These are phyloP conservation scores for Cephus cinctus DNA, from an alignment of 1,140 invertebrate species.

Conservation along the genomic window DNA sequence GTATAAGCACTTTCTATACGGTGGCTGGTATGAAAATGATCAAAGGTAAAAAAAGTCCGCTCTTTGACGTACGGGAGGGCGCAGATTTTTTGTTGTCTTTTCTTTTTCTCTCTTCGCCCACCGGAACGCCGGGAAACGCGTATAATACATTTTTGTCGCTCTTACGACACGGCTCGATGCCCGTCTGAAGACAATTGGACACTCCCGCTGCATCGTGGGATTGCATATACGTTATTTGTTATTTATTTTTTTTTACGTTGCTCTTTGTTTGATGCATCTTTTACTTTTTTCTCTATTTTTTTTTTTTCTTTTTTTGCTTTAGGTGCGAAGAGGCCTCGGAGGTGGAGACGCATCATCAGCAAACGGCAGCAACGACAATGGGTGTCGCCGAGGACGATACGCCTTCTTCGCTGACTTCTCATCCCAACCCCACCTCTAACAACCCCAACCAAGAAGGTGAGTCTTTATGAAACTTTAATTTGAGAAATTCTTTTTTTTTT, in stretches of 20 bases:
- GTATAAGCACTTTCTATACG: conserved; percentile 20
- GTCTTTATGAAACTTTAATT: background rate
- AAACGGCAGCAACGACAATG: conserved; percentile 45
- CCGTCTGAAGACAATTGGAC: too few relatives aligned
- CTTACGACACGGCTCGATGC: too few relatives aligned
- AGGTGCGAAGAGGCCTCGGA: conserved; percentile 52
- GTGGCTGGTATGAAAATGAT: conserved; percentile 11
- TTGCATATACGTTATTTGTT: background rate
- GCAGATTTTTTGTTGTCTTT: background rate
- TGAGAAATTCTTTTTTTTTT: conserved; percentile 1
- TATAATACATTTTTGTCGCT: too few relatives aligned
- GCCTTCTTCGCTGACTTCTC: conserved; percentile 45
- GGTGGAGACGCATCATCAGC: conserved; percentile 49
- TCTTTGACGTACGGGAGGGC: background rate
- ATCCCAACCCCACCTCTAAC: conserved; percentile 47
- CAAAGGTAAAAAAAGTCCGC: conserved; percentile 7
- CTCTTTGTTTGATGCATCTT: too few relatives aligned
- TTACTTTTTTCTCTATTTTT: too few relatives aligned
- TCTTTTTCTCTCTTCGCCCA: too few relatives aligned
- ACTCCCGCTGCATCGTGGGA: background rate
- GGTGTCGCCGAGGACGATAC: conserved; percentile 52
- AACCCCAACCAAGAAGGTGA: conserved; percentile 49
- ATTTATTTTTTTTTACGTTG: background rate
- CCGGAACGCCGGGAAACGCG: too few relatives aligned
- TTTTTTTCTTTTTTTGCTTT: conserved; percentile 2